A percentile compares a stretch with the other conserved stretches of the same genome.
phyloP scores from a whole-genome alignment of 1,140 invertebrate genomes.

The Bradynema listronoti region DNA sequence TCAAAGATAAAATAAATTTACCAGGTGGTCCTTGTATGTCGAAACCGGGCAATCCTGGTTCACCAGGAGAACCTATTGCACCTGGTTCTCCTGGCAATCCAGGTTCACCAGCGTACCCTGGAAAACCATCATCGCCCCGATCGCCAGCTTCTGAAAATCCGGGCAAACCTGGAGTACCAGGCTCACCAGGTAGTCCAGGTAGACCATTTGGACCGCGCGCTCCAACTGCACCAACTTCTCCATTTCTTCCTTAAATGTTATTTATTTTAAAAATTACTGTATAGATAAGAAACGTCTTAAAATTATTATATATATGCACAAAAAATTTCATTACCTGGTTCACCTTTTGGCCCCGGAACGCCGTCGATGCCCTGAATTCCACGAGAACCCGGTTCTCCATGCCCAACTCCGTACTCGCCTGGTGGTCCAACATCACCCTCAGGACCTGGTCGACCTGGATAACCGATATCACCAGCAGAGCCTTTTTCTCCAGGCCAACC shows the following conservation, averaged over 20 bases:
- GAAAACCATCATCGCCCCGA: constrained; percentile 48
- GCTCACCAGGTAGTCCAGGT: constrained; percentile 41
- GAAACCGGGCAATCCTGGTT: constrained; percentile 49
- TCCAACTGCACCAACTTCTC: constrained; percentile 47
- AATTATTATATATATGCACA: background rate
- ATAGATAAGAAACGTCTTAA: too few relatives aligned
- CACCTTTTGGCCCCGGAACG: constrained; percentile 50
- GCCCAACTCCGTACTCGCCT: constrained; percentile 48
- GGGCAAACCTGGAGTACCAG: constrained; percentile 20
- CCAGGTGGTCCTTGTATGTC: constrained; percentile 56
- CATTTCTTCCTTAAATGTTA: constrained; percentile 44
- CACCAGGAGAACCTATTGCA: constrained; percentile 35
- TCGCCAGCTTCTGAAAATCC: constrained; percentile 46
- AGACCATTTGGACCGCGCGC: constrained; percentile 47
- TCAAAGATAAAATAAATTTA: background rate
- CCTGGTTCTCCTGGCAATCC: constrained; percentile 41
- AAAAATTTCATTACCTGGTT: constrained; percentile 25
- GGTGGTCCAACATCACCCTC: constrained; percentile 55
- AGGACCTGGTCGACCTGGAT: constrained; percentile 47
- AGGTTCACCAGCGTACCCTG: constrained; percentile 27
- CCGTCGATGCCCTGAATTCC: constrained; percentile 53
- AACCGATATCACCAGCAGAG: constrained; percentile 42
- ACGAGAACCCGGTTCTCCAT: constrained; percentile 40
- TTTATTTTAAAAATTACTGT: too few relatives aligned
- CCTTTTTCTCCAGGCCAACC: constrained; percentile 31